Conservation (phyloP, 2,888 invertebrate species). For the Nomada flava region DNA sequence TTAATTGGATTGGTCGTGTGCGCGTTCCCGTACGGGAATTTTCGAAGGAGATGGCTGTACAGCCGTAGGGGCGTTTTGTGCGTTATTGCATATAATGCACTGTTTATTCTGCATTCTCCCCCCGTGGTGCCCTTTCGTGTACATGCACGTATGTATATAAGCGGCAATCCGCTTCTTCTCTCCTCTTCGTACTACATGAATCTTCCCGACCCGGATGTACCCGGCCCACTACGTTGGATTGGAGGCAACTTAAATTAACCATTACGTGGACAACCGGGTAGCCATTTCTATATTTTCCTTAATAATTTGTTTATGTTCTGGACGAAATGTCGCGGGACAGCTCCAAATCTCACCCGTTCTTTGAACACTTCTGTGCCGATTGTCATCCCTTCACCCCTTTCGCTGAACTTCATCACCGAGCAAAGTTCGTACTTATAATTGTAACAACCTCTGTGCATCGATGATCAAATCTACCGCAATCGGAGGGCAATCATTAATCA, state of each 20-base stretch:
- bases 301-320: no score
- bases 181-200: slow-evolving; percentile 51
- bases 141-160: slow-evolving; percentile 17
- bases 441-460: neutral
- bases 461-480: neutral
- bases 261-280: no score
- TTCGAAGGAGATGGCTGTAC: slow-evolving; percentile 71
- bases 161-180: slow-evolving; percentile 66
- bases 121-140: slow-evolving; percentile 7
- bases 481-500: slow-evolving; percentile 12
- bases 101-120: slow-evolving; percentile 75
- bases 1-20: slow-evolving; percentile 78
- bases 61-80: slow-evolving; percentile 75
- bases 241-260: no score
- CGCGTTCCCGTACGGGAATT: slow-evolving; percentile 63
- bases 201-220: slow-evolving; percentile 10
- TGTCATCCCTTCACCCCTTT: neutral
- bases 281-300: no score
- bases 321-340: neutral
- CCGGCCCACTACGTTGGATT: neutral
- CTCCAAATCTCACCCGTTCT: neutral
- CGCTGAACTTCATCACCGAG: neutral
- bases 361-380: neutral
- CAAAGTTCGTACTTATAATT: neutral
- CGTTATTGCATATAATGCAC: slow-evolving; percentile 76